Base-by-base conservation (phyloP, 2,888 invertebrate species). In the Frankliniella intonsa region DNA sequence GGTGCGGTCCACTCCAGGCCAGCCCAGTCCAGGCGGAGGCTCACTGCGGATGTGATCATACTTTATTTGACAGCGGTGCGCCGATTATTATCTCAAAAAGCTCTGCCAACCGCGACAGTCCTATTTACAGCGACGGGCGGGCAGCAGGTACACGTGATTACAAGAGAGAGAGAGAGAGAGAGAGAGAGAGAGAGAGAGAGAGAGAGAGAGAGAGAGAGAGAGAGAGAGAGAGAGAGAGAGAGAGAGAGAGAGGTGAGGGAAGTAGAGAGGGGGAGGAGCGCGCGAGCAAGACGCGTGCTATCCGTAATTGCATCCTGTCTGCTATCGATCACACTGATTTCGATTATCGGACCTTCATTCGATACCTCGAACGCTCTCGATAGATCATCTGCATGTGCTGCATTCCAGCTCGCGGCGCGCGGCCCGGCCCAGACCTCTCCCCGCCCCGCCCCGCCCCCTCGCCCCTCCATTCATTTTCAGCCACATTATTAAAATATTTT, bases 11-110 rank as follows among this genome's bases (percentile, higher is more conserved):
- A 14, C 38, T 38, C 38, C 38, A 5, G 62, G 62, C 62, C n/a
- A n/a, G n/a, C n/a, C n/a, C n/a, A 14, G 62, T 2, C 3, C 14
- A 14, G 55, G 55, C 55, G 55, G 55, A 12, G 55, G 55, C 55
- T 9, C 10, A 9, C 51, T 12, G 55, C 55, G 55, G 62, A 62
- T 62, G 62, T 62, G 62, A 62, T 62, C 62, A 76, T 22, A 25
- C 69, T 76, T 76, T 76, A 76, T 76, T 76, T 76, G 69, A 76
- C 69, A 76, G 69, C 69, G 69, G 25, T 8, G 69, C 69, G 25
- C 25, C 69, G 69, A 76, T 62, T 62, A 62, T 62, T 62, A 62
- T 62, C 62, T 62, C 62, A 62, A 62, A 62, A 62, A 10, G 62
- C 62, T 17, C n/a, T 62, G 62, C 62, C 62, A 62, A 62, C 12